Evolutionary conservation across 1,140 invertebrate genomes (phyloP).

Genomic region (Delia radicum): DNA sequence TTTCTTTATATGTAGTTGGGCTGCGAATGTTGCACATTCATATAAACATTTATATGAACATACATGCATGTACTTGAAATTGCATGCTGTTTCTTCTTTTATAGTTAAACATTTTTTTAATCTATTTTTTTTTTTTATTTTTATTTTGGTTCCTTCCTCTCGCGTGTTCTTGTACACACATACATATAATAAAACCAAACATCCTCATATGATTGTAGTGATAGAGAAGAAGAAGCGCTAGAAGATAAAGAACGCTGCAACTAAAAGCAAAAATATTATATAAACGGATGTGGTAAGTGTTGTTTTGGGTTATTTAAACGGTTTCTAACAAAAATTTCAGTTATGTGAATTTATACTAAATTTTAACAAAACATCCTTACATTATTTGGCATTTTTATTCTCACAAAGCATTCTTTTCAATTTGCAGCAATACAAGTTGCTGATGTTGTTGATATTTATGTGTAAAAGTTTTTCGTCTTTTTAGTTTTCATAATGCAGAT

Average conservation of each 20-base stretch:
- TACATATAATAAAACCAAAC: not conserved
- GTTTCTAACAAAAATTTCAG: slow-evolving; percentile 17
- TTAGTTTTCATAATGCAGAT: slow-evolving; percentile 8
- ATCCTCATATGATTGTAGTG: not conserved
- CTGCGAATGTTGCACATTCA: not conserved
- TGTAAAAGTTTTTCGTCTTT: slow-evolving; percentile 5
- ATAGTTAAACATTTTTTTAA: too few species aligned
- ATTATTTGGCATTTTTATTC: not conserved
- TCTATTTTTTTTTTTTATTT: not conserved
- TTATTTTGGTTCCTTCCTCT: not conserved
- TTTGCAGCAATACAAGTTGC: not conserved
- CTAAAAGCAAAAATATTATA: slow-evolving; percentile 2
- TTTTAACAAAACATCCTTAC: slow-evolving; percentile 10
- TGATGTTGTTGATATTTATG: not conserved
- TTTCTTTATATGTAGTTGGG: not conserved
- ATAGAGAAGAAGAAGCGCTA: not conserved
- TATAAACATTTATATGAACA: not conserved
- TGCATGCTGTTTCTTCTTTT: too few species aligned
- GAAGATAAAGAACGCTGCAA: not conserved
- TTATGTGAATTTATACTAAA: slow-evolving; percentile 19
- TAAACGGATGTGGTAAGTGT: slow-evolving; percentile 17
- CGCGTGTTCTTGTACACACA: not conserved
- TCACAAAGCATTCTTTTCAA: not conserved
- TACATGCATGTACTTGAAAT: not conserved
- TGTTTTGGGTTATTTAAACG: slow-evolving; percentile 20